phyloP scores from a whole-genome alignment of 92 coral and sea anemone species.

The Metridium senile region DNA sequence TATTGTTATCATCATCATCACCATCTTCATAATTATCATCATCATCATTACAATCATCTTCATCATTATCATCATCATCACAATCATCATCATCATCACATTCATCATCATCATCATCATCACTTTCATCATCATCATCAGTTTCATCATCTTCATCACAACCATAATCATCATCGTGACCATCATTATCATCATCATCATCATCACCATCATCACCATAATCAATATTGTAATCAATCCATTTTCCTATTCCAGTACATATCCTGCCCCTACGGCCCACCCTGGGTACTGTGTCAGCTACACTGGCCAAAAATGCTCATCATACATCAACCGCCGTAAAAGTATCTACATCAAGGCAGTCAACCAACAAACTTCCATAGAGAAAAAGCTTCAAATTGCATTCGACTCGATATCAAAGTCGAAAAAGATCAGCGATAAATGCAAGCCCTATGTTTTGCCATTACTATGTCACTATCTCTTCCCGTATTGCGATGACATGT shows the following conservation, averaged over 20 bases:
- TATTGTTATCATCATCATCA: not conserved
- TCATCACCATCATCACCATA: not conserved
- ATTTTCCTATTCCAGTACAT: constrained; percentile 27
- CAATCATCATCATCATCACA: not conserved
- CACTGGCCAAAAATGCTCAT: constrained; percentile 68
- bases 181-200: not conserved
- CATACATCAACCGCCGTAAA: constrained; percentile 36
- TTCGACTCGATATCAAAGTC: constrained; percentile 44
- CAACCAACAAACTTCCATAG: constrained; percentile 71
- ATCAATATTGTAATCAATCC: too few relatives aligned
- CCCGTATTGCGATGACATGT: constrained; percentile 72
- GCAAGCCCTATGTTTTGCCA: constrained; percentile 79
- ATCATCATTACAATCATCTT: not conserved
- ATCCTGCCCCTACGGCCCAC: constrained; percentile 37
- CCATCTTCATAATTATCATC: not conserved
- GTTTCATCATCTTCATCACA: not conserved
- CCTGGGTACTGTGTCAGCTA: constrained; percentile 79
- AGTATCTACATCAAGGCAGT: constrained; percentile 51
- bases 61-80: not conserved
- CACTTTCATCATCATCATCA: not conserved
- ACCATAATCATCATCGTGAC: not conserved
- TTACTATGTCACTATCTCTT: constrained; percentile 79
- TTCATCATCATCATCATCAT: not conserved
- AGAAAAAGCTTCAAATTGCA: constrained; percentile 71
- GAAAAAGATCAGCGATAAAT: constrained; percentile 46